Evolutionary conservation across 2,797 vertebrate genomes (phyloP).

Genomic region (Xyrichtys novacula): DNA sequence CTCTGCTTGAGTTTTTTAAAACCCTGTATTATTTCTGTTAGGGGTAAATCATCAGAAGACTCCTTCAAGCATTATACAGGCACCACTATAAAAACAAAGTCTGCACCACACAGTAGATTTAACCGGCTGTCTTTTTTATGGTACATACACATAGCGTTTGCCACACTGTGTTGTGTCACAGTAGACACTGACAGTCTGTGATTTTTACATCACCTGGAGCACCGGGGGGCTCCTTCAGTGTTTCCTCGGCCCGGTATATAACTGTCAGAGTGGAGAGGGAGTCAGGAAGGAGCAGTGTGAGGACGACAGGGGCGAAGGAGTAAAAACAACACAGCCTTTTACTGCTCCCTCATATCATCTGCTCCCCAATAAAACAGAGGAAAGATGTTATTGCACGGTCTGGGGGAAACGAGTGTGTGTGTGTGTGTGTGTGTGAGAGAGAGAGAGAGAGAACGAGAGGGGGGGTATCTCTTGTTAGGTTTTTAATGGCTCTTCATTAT

Average conservation of each 20-base stretch:
- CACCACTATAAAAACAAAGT: background rate
- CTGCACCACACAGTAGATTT: background rate
- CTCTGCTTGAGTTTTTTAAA: background rate
- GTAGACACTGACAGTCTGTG: background rate
- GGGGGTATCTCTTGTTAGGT: background rate
- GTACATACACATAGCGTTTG: background rate
- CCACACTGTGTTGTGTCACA: background rate
- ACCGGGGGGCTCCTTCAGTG: background rate
- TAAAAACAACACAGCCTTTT: conserved; percentile 8
- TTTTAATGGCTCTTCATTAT: conserved; percentile 2
- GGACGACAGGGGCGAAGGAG: background rate
- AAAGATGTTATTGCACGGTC: background rate
- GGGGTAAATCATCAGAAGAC: background rate
- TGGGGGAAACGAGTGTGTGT: conserved; percentile 8
- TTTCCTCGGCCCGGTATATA: background rate
- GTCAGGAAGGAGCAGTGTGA: conserved; percentile 3
- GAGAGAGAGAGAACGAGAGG: no score
- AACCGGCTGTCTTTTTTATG: background rate
- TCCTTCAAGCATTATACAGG: background rate
- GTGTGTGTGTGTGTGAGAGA: no score
- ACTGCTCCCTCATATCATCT: conserved; percentile 13
- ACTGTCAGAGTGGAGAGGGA: conserved; percentile 7
- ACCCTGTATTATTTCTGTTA: background rate
- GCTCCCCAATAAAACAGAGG: conserved; percentile 1
- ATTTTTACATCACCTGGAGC: conserved; percentile 9